Evolutionary conservation across 2,113 vertebrate species (phyloP), one percentile per base, ranked within the genome.

Genomic region (Sinocyclocheilus rhinocerous): DNA sequence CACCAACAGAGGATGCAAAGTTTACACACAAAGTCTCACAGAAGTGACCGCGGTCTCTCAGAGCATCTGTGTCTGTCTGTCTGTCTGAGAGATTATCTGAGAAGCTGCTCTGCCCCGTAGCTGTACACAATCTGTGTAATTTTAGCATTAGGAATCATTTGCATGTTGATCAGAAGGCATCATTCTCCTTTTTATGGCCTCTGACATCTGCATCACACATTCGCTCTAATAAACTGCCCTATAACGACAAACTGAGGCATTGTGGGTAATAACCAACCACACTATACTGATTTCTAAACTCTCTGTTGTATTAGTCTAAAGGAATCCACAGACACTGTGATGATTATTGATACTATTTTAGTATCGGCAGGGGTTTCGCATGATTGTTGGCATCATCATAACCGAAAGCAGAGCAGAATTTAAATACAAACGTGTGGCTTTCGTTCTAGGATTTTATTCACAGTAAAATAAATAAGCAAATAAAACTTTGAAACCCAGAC

Each of bases 81-180:
- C 18, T 13, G 18, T 39, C 15, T 57, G 76, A 39, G 13, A 39
- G 50, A 59, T 39, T 33, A 29, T 55, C 4, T 39, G 29, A 59
- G 55, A 39, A 36, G 52, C 29, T 13, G 12, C 6, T 20, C 15
- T 69, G 42, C 61, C 80, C 42, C 29, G 4, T 3, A 42, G 80
- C 63, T 50, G 24, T 29, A 39, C 18, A 0, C 52, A 6, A 82
- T 76, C 24, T 65, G 84, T 67, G 76, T 29, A 26, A 83, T 26
- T 86, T 63, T 6, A 22, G 29, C 39, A 77, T 83, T 65, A 76
- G 18, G 48, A 4, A 79, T 69, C 59, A 87, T 78, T 83, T 76
- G 39, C 81, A 83, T 72, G 48, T 59, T 57, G 67, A 84, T 84
- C 81, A 70, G 45, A 69, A 55, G 18, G 18, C 45, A 77, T 42